These are phyloP conservation scores for Lycophotia porphyrea DNA, from an alignment of 2,888 invertebrate species.

Conservation along the genomic window DNA sequence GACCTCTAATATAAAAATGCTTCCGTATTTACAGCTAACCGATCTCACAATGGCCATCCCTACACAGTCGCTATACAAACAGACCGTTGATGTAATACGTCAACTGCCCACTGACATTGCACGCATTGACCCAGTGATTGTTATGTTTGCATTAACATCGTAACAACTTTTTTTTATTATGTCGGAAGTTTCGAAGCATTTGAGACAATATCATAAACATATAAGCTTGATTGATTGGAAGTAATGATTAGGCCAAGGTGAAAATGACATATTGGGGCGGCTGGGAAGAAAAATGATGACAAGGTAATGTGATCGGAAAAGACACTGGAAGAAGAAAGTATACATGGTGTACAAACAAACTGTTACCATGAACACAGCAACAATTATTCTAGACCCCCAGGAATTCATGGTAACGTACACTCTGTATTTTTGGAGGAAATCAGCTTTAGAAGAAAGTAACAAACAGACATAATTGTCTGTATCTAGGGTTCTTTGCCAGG, in stretches of 20 bases:
- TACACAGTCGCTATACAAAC: slow-evolving; percentile 11
- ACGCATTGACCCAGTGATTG: slow-evolving; percentile 43
- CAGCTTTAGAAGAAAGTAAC: neutral
- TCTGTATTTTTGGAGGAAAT: neutral
- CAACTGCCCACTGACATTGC: slow-evolving; percentile 22
- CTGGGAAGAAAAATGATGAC: neutral
- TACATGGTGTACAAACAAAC: neutral
- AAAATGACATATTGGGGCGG: neutral
- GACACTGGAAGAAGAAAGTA: neutral
- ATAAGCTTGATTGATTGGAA: slow-evolving; percentile 2
- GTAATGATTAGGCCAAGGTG: slow-evolving; percentile 4
- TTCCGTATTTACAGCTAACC: neutral
- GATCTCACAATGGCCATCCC: slow-evolving; percentile 3
- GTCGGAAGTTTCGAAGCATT: slow-evolving; percentile 39
- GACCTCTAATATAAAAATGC: neutral
- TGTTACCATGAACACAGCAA: neutral
- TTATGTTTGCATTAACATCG: slow-evolving; percentile 24
- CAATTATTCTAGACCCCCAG: neutral
- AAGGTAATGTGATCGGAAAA: neutral
- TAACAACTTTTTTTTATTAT: slow-evolving; percentile 27
- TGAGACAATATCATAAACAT: slow-evolving; percentile 15
- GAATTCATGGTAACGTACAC: neutral
- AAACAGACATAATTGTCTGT: too few species aligned
- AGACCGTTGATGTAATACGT: slow-evolving; percentile 9
- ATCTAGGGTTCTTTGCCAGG: too few species aligned